Base-by-base conservation (phyloP, 64 coral and sea anemone genomes). In the Pocillopora verrucosa region DNA sequence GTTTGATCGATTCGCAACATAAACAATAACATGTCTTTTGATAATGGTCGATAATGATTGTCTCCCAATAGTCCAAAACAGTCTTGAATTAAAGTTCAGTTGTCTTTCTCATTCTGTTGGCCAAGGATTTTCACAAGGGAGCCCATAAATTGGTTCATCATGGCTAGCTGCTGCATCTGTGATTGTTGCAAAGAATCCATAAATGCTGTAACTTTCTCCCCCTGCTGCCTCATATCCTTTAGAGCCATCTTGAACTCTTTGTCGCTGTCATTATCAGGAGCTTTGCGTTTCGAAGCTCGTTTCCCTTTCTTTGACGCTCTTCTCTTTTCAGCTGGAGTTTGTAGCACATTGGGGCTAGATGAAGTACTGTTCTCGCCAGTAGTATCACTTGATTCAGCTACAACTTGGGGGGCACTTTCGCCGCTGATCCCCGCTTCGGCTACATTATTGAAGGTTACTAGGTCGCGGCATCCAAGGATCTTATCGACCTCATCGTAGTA, bases 401-500 rank as follows among this genome's bases (percentile, higher is more conserved):
- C 84, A 57, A 58, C 84, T 75, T 75, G 19, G 51, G 56, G 70
- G 84, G 12, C 51, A 74, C 81, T 84, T 84, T 87, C 22, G 69
- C 61, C 84, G 65, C 61, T 56, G 70, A 67, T 72, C 25, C 88
- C 88, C 34, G 61, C 78, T 90, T 90, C 88, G 76, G 78, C 78
- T 77, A 90, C 88, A 90, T 90, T 60, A 79, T 79, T 63, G 51
- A 90, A 80, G 61, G 77, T 91, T 74, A 77, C 74, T n/a, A 91
- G 19, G 60, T 84, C 89, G 74, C 80, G 38, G 89, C 89, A 91
- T 76, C 89, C 89, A 74, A 91, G 80, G 57, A 91, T 76, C 56
- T 91, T 74, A 74, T 83, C 80, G 19, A 84, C 81, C 81, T 91
- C 89, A 74, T 91, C 73, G 59, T 83, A 91, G 80, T 76, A 91